Base-by-base conservation (phyloP, 2,113 vertebrate species). In the Acanthisitta chloris region DNA sequence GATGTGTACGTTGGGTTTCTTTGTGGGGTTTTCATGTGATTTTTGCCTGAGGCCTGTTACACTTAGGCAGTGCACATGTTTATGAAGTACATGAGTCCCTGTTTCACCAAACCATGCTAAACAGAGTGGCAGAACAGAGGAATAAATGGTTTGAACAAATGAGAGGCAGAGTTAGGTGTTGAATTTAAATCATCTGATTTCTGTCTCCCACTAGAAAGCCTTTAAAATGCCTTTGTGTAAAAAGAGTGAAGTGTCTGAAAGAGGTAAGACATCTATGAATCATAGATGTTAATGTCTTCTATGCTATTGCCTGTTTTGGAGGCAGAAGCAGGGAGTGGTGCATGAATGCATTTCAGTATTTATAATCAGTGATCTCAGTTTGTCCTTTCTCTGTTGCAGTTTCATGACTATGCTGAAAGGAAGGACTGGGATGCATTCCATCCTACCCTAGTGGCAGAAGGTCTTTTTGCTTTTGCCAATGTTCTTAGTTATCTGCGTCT, bases 351-450 rank as follows among this genome's bases (percentile, higher is more conserved):
- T 81, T 70, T 86, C 33, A 95, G 72, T 93, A 46, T 65, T 90
- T 95, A 17, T 17, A 34, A n/a, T 69, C 38, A 66, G 11, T 89
- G 45, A 85, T 70, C 55, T 85, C 67, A 51, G 2, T 42, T 48
- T 90, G 66, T 96, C 96, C 96, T 98, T 98, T 94, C 97, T 97
- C 23, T 62, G 40, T 76, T 90, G 90, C 92, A 99, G 92, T 98
- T 98, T 91, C 98, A 97, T 29, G 97, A 98, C 42, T 98, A 97
- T 81, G 98, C 97, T 40, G 99, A 99, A 79, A 98, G 99, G 91
- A 99, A 99, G 97, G 98, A 99, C 96, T 99, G 99, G 99, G 99
- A 99, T 17, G 99, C 99, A 15, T 99, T 99, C 96, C 99, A 99
- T 81, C 99, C 99, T 88, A 99, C 99, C 28, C 96, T 99, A 54